Base-by-base conservation (phyloP, 2,888 invertebrate species). In the Petrophora chlorosata region DNA sequence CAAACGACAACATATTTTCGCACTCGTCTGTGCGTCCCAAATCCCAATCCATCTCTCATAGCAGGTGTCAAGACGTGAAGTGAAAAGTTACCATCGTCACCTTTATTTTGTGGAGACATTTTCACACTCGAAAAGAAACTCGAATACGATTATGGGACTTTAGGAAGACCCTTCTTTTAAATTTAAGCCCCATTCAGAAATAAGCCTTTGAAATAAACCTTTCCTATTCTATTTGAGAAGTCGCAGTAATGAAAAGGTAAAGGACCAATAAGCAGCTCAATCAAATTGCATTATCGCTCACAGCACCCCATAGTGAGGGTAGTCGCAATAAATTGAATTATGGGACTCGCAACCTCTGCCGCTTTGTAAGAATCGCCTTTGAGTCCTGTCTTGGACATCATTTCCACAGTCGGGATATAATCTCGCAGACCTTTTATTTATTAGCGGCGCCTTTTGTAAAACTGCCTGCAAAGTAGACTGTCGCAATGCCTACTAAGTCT, bases 181-280 rank as follows among this genome's bases (percentile, higher is more conserved):
- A 53, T n/a, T n/a, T n/a, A n/a, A n/a, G n/a, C n/a, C 49, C 49
- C 45, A 64, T 67, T 63, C 8, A 22, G 23, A 40, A 46, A 38
- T 46, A 17, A 39, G 32, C 28, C 29, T 29, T 26, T 15, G 28
- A 42, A 42, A 30, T 28, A 9, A 39, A 16, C 34, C 34, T 40
- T 41, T 48, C 32, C 29, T 32, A 42, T 32, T 33, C 29, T 17
- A 44, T 40, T 78, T 68, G 73, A 76, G 78, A 77, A 67, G 73
- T 66, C 65, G 64, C 50, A 48, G 67, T 81, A 84, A 85, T 87
- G 81, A 82, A 84, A 82, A 77, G 78, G 81, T 80, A 85, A 86
- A 85, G 79, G 73, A 75, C 77, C 83, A 83, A 82, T 89, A 85
- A 89, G 85, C 79, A 80, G 82, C 81, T 79, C 78, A 74, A 83